Evolutionary conservation across 2,888 invertebrate genomes (phyloP), one percentile per base, ranked within the genome.

Genomic region (Lasioglossum lativentre): DNA sequence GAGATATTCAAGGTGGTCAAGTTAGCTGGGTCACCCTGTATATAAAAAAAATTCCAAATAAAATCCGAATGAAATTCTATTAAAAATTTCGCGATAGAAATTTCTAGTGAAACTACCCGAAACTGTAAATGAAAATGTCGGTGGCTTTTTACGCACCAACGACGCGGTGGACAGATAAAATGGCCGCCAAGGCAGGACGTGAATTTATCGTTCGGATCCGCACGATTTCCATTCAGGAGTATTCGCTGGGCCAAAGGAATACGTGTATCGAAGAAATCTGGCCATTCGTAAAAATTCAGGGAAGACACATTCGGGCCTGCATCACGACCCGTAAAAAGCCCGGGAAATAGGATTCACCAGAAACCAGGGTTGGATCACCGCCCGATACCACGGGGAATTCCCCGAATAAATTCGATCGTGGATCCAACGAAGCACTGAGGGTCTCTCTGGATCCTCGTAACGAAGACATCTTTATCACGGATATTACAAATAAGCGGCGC

Each of bases 401-500:
- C 40, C 42, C 16, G 72, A 27, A 81, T 75, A 71, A 82, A 83
- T 52, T 47, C 47, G 34, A 66, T 42, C n/a, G 16, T 5, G 47
- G 34, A 45, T 30, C 23, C 34, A 19, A 52, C 52, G n/a, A 14
- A 12, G 8, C 30, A 38, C 27, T 0, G 3, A 23, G 52, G n/a
- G n/a, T n/a, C n/a, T n/a, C 52, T 52, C n/a, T 52, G 23, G 23
- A 23, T 23, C 66, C 16, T 16, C 38, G 74, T 68, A 81, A 81
- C 70, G 52, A 66, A 72, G 66, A 76, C 72, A 66, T 42, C 56
- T 72, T 42, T 73, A 47, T 82, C 45, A 38, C 38, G 72, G 63
- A 76, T 56, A 63, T 75, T 75, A 30, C 72, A 56, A 76, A 73
- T 72, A 82, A 83, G 72, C 72, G 56, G 23, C 52, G 72, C 75